Conservation (phyloP, 2,797 vertebrate genomes). For the Gymnothorax reevesii region DNA sequence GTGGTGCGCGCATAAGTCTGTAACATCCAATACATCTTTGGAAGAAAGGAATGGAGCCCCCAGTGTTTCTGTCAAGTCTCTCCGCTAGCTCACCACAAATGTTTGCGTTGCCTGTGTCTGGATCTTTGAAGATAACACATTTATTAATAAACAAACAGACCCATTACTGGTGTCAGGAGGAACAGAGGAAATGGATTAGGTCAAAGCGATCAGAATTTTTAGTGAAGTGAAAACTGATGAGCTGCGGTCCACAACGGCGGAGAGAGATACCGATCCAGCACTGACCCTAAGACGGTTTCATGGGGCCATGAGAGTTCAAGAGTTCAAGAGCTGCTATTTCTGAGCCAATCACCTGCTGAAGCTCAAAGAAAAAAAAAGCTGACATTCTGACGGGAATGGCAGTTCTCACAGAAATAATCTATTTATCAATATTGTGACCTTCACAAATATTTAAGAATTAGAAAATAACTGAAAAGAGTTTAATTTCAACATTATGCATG, state of each 20-base stretch:
- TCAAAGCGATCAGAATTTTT: slow-evolving; percentile 61
- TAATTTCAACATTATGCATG: not conserved
- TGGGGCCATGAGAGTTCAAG: slow-evolving; percentile 59
- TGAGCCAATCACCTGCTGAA: slow-evolving; percentile 13
- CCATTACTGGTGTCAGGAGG: slow-evolving; percentile 73
- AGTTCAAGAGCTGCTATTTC: slow-evolving; percentile 29
- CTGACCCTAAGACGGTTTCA: slow-evolving; percentile 48
- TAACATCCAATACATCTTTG: slow-evolving; percentile 50
- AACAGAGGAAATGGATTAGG: slow-evolving; percentile 71
- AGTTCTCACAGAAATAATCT: not conserved
- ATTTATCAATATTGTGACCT: not conserved
- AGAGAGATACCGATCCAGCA: slow-evolving; percentile 62
- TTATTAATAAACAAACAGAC: slow-evolving; percentile 81
- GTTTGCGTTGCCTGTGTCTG: slow-evolving; percentile 70
- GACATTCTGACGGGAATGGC: slow-evolving; percentile 14
- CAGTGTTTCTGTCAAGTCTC: slow-evolving; percentile 70
- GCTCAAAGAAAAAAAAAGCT: not conserved
- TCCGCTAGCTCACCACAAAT: slow-evolving; percentile 60
- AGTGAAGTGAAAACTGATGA: slow-evolving; percentile 74
- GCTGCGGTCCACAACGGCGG: slow-evolving; percentile 70
- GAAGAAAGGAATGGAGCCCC: slow-evolving; percentile 59
- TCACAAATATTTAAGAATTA: slow-evolving; percentile 12
- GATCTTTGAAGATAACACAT: slow-evolving; percentile 81
- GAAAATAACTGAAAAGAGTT: not conserved
- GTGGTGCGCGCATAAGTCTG: slow-evolving; percentile 48